phyloP scores from a whole-genome alignment of 1,140 invertebrate species.

The Metaphire vulgaris region DNA sequence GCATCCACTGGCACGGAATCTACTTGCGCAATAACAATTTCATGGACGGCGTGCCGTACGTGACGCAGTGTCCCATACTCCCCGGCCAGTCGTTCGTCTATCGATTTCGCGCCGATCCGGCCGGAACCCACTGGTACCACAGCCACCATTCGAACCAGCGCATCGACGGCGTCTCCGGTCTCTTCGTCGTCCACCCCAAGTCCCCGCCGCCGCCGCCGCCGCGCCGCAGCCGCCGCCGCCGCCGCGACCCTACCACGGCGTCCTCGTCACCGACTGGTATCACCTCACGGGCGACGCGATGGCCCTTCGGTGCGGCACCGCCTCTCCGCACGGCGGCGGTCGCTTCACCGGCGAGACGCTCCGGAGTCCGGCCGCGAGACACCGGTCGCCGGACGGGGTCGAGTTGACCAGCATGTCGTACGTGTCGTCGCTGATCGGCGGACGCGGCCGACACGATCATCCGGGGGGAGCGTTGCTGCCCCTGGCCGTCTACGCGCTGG shows the following conservation, averaged over 20 bases:
- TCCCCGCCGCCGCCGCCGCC: background rate
- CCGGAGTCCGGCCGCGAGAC: too few relatives aligned
- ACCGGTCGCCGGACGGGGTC: too few relatives aligned
- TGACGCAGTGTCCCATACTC: constrained; percentile 32
- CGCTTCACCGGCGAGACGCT: too few relatives aligned
- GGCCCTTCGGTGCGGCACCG: too few relatives aligned
- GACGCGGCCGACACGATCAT: too few relatives aligned
- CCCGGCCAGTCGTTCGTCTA: constrained; percentile 35
- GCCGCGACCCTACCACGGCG: background rate
- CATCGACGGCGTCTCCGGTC: constrained; percentile 13
- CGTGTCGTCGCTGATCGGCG: too few relatives aligned
- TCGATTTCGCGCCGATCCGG: constrained; percentile 25
- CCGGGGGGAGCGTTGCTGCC: too few relatives aligned
- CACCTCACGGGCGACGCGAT: background rate
- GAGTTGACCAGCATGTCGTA: too few relatives aligned
- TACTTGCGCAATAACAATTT: background rate
- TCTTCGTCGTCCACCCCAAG: constrained; percentile 14
- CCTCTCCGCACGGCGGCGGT: too few relatives aligned
- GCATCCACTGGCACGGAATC: constrained; percentile 25
- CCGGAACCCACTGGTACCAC: constrained; percentile 22
- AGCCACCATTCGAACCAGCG: background rate
- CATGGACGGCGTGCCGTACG: constrained; percentile 34
- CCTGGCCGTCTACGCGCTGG: too few relatives aligned
- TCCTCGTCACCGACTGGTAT: constrained; percentile 16
- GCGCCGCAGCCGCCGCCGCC: too few relatives aligned